Conservation (phyloP, 1,140 invertebrate species). For the Dendroctonus valens region DNA sequence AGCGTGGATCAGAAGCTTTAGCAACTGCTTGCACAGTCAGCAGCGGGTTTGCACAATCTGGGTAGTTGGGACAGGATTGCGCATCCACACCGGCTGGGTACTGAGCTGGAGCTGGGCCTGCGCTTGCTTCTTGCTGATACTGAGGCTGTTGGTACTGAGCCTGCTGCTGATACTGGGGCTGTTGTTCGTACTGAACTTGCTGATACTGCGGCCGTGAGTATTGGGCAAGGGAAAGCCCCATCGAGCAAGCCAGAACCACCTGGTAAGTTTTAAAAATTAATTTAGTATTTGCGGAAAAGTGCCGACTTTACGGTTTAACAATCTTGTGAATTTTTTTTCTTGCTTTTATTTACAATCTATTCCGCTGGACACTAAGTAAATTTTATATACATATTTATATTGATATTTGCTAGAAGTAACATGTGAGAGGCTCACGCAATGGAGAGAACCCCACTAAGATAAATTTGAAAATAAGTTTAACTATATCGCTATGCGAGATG, state of each 20-base stretch:
- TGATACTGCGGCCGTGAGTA: slow-evolving; percentile 1
- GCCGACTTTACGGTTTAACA: no score
- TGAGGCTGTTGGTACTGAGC: slow-evolving; percentile 22
- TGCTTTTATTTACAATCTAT: no score
- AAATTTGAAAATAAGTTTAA: no score
- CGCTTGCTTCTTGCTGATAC: slow-evolving; percentile 26
- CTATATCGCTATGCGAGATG: no score
- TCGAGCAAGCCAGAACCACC: background rate
- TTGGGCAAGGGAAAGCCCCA: slow-evolving; percentile 2
- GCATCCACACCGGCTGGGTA: slow-evolving; percentile 49
- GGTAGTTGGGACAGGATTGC: slow-evolving; percentile 48
- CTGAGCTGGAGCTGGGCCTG: slow-evolving; percentile 39
- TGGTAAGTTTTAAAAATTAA: background rate
- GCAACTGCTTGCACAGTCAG: slow-evolving; percentile 39
- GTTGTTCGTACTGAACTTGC: slow-evolving; percentile 19
- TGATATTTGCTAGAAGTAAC: no score
- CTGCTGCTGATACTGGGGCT: slow-evolving; percentile 14
- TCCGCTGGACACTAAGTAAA: no score
- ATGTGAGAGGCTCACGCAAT: no score
- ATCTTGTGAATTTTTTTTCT: no score
- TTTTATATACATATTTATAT: no score
- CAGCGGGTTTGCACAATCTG: slow-evolving; percentile 45
- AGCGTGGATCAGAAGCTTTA: slow-evolving; percentile 13
- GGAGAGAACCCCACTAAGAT: no score
- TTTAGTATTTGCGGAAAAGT: no score